Evolutionary conservation across 2,113 vertebrate species (phyloP), one percentile per base, ranked within the genome.

Genomic region (Nothobranchius furzeri): DNA sequence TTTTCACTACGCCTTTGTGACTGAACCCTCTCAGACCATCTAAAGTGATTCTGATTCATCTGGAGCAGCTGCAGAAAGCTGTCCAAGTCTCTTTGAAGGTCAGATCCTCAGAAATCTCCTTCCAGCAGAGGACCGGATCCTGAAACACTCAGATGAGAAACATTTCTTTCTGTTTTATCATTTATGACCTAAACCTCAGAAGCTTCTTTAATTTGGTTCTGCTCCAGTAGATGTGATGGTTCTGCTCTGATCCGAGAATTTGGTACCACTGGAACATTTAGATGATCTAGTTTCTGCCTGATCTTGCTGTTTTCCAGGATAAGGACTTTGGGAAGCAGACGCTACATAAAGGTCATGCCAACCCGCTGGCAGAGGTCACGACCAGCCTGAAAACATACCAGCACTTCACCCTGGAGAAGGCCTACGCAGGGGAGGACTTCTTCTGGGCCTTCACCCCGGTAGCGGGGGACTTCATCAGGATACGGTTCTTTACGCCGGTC

Each of bases 311-410:
- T 1, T 40, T 64, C 4, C 73, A 99, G 98, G 98, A 99, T 85
- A 99, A 96, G 84, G 95, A 97, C 82, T 98, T 98, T 71, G 96
- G 93, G 4, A 96, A 95, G 58, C 95, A 95, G 52, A 95, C 95
- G 0, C 90, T 99, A 25, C 91, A 96, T 68, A 98, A 98, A 68
- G 98, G 98, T 65, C 97, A 99, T 0, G 94, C 96, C 68, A 99
- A 99, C 90, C 98, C 98, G 0, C 94, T 96, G 1, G 98, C 97
- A 0, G 98, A 99, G 91, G 96, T 99, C 77, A 99, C 95, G 75
- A 98, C 97, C 49, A 98, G 97, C 87, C 94, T 99, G 88, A 99
- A 99, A 92, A 99, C 96, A 9, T 99, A 99, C 91, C 98, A 99
- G 92, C 98, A 98, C 90, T 99, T 98, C 92, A 98, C 97, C 53